Conservation (phyloP, 92 coral and sea anemone genomes). For the Porites rus region DNA sequence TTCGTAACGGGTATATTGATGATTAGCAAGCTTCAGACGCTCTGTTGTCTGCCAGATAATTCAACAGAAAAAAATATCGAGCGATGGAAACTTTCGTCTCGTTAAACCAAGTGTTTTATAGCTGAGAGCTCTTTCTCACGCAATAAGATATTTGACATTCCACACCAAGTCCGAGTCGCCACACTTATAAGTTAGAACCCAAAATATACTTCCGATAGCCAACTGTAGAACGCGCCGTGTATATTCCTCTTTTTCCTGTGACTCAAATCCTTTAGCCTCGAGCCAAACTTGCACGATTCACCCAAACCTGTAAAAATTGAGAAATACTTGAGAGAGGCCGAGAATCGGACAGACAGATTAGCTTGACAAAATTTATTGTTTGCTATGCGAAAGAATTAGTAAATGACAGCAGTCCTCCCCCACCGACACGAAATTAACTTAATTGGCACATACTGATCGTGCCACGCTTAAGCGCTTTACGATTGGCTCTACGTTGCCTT, state of each 20-base stretch:
- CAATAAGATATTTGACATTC: conserved; percentile 56
- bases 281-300: conserved; percentile 5
- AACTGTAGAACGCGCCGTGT: conserved; percentile 23
- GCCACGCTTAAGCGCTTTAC: conserved; percentile 47
- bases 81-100: neutral
- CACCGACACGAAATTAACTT: conserved; percentile 76
- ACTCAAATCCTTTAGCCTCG: neutral
- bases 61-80: conserved; percentile 30
- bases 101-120: conserved; percentile 16
- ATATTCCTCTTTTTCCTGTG: conserved; percentile 1
- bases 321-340: conserved; percentile 20
- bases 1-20: conserved; percentile 24
- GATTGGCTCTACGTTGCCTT: conserved; percentile 85
- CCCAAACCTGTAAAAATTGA: conserved; percentile 24
- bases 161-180: conserved; percentile 44
- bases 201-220: conserved; percentile 52
- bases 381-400: conserved; percentile 67
- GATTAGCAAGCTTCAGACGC: conserved; percentile 22
- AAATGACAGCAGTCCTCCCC: conserved; percentile 76
- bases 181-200: conserved; percentile 34
- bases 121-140: conserved; percentile 35
- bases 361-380: conserved; percentile 66
- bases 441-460: conserved; percentile 94
- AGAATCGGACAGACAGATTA: conserved; percentile 36
- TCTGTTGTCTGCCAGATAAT: conserved; percentile 29